phyloP scores from a whole-genome alignment of 2,113 vertebrate species.

The Pangasianodon hypophthalmus region DNA sequence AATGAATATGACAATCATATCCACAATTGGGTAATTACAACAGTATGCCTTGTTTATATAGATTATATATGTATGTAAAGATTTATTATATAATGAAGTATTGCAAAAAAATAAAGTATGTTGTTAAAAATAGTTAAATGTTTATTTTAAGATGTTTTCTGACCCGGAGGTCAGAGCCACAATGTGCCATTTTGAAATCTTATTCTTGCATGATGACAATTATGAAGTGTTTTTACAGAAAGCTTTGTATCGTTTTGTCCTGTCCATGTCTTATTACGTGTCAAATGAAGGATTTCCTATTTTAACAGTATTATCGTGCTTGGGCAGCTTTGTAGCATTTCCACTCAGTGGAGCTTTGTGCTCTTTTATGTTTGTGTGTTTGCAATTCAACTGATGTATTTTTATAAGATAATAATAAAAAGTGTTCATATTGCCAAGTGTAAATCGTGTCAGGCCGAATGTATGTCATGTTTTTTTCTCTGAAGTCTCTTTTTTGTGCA shows the following conservation, averaged over 20 bases:
- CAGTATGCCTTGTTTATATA: conserved; percentile 66
- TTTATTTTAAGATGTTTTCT: conserved; percentile 73
- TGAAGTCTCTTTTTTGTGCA: background rate
- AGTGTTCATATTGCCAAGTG: conserved; percentile 73
- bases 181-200: conserved; percentile 79
- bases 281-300: conserved; percentile 77
- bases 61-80: conserved; percentile 57
- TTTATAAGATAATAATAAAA: conserved; percentile 70
- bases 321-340: conserved; percentile 73
- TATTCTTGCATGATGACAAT: conserved; percentile 84
- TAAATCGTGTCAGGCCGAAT: conserved; percentile 55
- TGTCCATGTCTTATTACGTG: conserved; percentile 61
- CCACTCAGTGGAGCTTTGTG: conserved; percentile 47
- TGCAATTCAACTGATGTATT: conserved; percentile 48
- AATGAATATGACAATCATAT: conserved; percentile 83
- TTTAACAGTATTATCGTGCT: conserved; percentile 68
- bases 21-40: conserved; percentile 60
- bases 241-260: conserved; percentile 73
- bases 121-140: conserved; percentile 71
- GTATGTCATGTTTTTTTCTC: background rate
- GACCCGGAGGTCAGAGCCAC: conserved; percentile 71
- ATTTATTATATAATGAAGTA: conserved; percentile 79
- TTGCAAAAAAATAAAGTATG: conserved; percentile 76
- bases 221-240: conserved; percentile 74
- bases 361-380: conserved; percentile 45